phyloP scores from a whole-genome alignment of 2,888 invertebrate species.

The Eudasyphora cyanicolor region DNA sequence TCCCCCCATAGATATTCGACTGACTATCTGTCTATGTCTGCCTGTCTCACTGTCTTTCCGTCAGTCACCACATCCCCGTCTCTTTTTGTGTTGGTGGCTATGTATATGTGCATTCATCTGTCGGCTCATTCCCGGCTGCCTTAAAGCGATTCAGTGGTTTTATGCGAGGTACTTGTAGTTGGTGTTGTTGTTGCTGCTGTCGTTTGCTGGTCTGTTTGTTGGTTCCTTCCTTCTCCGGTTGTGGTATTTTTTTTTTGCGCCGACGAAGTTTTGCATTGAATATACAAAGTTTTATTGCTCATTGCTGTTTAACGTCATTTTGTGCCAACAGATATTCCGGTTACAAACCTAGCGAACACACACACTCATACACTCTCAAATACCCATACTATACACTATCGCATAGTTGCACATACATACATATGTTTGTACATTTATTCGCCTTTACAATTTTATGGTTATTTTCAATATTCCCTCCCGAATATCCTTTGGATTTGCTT shows the following conservation, averaged over 20 bases:
- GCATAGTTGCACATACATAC: neutral
- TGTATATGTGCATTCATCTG: conserved; percentile 31
- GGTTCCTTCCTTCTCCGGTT: neutral
- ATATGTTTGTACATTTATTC: neutral
- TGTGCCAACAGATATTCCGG: conserved; percentile 32
- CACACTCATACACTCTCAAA: neutral
- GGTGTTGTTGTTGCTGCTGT: neutral
- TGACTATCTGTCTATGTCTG: conserved; percentile 27
- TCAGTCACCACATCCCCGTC: neutral
- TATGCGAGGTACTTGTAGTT: neutral
- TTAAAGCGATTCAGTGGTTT: conserved; percentile 19
- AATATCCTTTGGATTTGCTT: neutral
- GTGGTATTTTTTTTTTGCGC: neutral
- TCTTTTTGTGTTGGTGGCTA: conserved; percentile 5
- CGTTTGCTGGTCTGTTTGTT: too few relatives aligned
- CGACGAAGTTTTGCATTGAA: conserved; percentile 29
- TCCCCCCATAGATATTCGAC: neutral
- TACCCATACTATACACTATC: too few relatives aligned
- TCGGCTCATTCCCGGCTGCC: conserved; percentile 21
- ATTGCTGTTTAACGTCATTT: conserved; percentile 55
- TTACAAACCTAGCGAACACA: neutral
- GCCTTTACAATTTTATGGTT: conserved; percentile 43
- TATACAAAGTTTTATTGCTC: conserved; percentile 50
- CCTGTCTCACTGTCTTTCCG: conserved; percentile 29
- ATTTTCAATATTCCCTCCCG: conserved; percentile 40